Percentiles rank a stretch among this genome's conserved stretches.
These are phyloP conservation scores for Eristalis pertinax DNA, from an alignment of 2,888 invertebrate genomes.

Conservation along the genomic window DNA sequence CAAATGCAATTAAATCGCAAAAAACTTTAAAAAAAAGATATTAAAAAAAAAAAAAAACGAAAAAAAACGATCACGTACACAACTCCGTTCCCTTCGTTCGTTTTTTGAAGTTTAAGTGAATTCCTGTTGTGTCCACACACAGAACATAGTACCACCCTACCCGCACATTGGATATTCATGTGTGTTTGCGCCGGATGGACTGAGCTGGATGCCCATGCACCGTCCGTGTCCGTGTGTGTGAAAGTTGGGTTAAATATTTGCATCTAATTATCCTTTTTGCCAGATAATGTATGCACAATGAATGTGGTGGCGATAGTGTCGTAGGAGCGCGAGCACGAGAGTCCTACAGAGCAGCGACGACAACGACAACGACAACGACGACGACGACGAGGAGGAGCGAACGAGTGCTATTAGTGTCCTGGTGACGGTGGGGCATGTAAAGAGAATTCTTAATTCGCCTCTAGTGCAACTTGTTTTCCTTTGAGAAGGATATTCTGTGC, in stretches of 20 bases:
- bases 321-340: background rate
- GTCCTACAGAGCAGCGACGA: background rate
- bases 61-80: background rate
- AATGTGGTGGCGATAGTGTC: conserved; percentile 7
- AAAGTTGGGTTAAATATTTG: conserved; percentile 31
- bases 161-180: conserved; percentile 8
- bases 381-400: background rate
- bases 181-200: conserved; percentile 27
- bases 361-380: too few species aligned
- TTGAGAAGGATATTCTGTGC: conserved; percentile 1
- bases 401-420: conserved; percentile 5
- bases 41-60: background rate
- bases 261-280: conserved; percentile 27
- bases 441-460: background rate
- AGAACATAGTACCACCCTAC: too few species aligned
- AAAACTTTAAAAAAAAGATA: background rate
- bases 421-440: background rate
- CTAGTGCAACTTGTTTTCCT: conserved; percentile 8
- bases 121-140: background rate
- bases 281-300: conserved; percentile 14
- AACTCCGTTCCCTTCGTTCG: background rate
- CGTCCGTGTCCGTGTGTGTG: background rate
- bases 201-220: conserved; percentile 34
- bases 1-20: background rate
- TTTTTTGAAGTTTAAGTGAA: background rate